Evolutionary conservation across 2,113 vertebrate species (phyloP).

Genomic region (Mellivora capensis): DNA sequence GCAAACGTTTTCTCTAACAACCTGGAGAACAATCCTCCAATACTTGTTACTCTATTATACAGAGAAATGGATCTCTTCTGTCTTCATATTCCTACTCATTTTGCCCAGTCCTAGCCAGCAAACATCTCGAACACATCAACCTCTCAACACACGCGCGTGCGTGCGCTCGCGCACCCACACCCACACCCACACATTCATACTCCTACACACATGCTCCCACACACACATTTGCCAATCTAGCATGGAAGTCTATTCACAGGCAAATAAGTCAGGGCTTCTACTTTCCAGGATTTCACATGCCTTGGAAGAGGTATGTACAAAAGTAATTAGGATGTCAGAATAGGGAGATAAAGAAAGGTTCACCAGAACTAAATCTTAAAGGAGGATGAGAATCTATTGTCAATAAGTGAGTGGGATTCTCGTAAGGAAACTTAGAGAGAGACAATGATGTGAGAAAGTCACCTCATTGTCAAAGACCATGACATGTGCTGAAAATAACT

Average conservation of each 20-base stretch:
- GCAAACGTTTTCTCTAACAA: not conserved
- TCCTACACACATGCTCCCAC: not conserved
- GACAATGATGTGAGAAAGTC: not conserved
- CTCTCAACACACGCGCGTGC: not conserved
- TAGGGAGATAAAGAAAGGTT: not conserved
- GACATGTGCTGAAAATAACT: not conserved
- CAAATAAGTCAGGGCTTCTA: not conserved
- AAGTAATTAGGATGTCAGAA: not conserved
- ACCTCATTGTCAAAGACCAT: not conserved
- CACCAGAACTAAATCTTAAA: not conserved
- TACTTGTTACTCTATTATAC: not conserved
- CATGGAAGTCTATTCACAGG: not conserved
- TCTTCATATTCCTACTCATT: not conserved
- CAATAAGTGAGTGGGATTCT: not conserved
- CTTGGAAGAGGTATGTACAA: not conserved
- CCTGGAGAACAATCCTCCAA: not conserved
- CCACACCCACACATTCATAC: not conserved
- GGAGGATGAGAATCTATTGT: not conserved
- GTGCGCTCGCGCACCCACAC: too few species aligned
- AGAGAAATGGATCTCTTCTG: not conserved
- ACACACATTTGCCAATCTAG: not conserved
- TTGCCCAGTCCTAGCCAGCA: not conserved
- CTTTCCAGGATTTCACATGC: not conserved
- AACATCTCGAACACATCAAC: not conserved
- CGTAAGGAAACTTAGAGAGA: not conserved